phyloP scores from a whole-genome alignment of 2,888 invertebrate genomes.

The Lycaena phlaeas region DNA sequence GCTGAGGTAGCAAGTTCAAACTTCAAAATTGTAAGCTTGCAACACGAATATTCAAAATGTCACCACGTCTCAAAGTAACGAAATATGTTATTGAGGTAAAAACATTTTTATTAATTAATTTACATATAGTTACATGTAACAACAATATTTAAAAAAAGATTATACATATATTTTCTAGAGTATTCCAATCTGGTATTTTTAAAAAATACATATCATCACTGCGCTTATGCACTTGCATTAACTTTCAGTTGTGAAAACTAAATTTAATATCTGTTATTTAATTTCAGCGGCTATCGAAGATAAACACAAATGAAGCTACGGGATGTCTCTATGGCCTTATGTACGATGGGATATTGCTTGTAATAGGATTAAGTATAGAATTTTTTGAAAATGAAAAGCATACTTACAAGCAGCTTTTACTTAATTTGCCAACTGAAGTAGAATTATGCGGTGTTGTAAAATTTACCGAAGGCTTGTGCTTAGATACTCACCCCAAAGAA shows the following conservation, averaged over 20 bases:
- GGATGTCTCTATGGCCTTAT: constrained; percentile 84
- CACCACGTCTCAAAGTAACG: constrained; percentile 82
- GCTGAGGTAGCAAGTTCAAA: no score
- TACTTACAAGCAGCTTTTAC: constrained; percentile 65
- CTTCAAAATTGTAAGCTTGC: no score
- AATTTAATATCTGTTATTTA: constrained; percentile 4
- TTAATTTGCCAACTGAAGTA: constrained; percentile 82
- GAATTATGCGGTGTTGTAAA: constrained; percentile 84
- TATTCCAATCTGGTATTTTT: not conserved
- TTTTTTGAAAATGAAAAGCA: constrained; percentile 70
- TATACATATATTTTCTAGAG: not conserved
- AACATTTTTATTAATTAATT: constrained; percentile 25
- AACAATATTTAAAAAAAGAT: no score
- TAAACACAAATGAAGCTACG: constrained; percentile 73
- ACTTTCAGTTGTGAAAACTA: constrained; percentile 7
- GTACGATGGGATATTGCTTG: constrained; percentile 79
- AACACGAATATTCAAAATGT: constrained; percentile 68
- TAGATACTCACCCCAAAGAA: constrained; percentile 75
- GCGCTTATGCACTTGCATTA: constrained; percentile 5
- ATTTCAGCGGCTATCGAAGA: constrained; percentile 76
- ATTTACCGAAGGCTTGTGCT: constrained; percentile 74
- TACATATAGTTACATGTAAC: no score
- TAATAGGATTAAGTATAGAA: constrained; percentile 80
- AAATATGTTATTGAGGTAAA: constrained; percentile 80
- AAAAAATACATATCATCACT: constrained; percentile 29